Base-by-base conservation (phyloP, 1,140 invertebrate species). In the Anastrepha ludens region DNA sequence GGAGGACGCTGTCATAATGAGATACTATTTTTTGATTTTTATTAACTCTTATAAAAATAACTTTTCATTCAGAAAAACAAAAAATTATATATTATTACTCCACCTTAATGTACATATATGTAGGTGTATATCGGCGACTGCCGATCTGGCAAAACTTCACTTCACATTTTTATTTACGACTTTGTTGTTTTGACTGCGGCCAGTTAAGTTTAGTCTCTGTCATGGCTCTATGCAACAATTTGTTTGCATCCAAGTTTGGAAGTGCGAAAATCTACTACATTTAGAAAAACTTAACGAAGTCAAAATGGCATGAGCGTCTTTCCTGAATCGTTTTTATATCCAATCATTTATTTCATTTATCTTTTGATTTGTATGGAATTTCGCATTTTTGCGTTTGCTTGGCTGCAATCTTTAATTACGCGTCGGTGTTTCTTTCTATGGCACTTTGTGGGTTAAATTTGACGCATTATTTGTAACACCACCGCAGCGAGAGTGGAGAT, bases 201-300 rank as follows among this genome's bases (percentile, higher is more conserved):
- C n/a, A 81, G 3, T 81, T 81, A 55, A 58, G 74, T 55, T 58
- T 29, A 55, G n/a, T 13, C 20, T 81, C 74, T 81, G 74, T 55
- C 74, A 81, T 81, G 67, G 67, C 67, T 74, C 39, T 74, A 47
- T 74, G 74, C 74, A 81, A 81, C 74, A 81, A 81, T 81, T 81
- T 81, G 74, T 81, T 81, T 58, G 44, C 74, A 2, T 29, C 74
- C 74, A 50, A 55, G 50, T 55, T 11, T 81, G 74, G 74, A 81
- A 81, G 74, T 81, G 74, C 74, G 74, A 81, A 81, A 81, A 81
- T 55, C 74, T 55, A 81, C 74, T 81, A 81, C 44, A 55, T 55
- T 81, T 55, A 55, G 20, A 74, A 81, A 62, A 81, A 55, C 74
- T 50, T 81, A 81, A 50, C 74, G n/a, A 81, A 81, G 3, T 41